A percentile compares a stretch with the other conserved stretches of the same genome.
Conservation (phyloP, 2,888 invertebrate genomes). For the Teleiodes luculella region DNA sequence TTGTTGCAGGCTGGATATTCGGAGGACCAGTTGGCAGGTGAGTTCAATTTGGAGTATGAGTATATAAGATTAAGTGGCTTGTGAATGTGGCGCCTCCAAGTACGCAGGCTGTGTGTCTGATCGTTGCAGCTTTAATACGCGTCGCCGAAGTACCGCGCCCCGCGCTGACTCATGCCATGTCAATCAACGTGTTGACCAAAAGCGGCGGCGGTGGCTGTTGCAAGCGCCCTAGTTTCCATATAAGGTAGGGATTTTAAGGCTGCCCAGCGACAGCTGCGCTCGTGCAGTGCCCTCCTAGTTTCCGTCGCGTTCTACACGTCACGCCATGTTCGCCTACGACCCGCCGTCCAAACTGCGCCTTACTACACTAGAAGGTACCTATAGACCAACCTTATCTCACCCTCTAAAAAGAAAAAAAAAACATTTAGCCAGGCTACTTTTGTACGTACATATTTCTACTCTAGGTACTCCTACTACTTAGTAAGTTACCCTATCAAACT, state of each 20-base stretch:
- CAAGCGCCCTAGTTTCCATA: constrained; percentile 79
- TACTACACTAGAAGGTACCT: constrained; percentile 86
- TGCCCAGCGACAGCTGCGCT: constrained; percentile 27
- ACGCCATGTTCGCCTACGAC: constrained; percentile 85
- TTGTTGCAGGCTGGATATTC: constrained; percentile 88
- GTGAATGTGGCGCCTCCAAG: too few species aligned
- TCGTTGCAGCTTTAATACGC: constrained; percentile 15
- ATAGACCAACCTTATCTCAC: too few species aligned
- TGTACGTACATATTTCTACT: too few species aligned
- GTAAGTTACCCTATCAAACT: too few species aligned
- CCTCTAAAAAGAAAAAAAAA: too few species aligned
- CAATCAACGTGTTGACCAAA: constrained; percentile 72
- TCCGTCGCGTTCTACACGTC: constrained; percentile 22
- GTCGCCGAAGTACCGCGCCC: constrained; percentile 25
- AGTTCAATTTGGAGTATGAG: constrained; percentile 64
- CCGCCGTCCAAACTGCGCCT: constrained; percentile 84
- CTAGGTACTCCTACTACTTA: too few species aligned
- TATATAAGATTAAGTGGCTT: too few species aligned
- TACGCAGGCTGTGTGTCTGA: not conserved
- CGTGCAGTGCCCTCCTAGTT: constrained; percentile 36
- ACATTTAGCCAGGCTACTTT: too few species aligned
- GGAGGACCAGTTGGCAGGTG: constrained; percentile 95
- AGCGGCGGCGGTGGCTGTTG: constrained; percentile 51
- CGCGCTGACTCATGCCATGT: constrained; percentile 69
- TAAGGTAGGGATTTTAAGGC: constrained; percentile 80